Conservation (phyloP, 1,140 invertebrate genomes). For the Orussus abietinus region DNA sequence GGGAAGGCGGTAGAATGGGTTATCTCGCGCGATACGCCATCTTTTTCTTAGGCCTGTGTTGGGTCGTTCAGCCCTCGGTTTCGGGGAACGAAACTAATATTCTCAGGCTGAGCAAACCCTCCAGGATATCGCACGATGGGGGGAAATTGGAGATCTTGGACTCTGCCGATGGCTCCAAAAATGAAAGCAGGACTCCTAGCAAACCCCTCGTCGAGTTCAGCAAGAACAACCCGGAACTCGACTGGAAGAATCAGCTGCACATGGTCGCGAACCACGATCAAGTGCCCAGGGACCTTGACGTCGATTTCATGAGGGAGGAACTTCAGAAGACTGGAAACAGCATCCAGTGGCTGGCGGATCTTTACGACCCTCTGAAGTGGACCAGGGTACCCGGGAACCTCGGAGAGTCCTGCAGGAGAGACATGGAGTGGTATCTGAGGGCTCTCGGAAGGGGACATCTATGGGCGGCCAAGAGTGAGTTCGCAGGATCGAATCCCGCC, state of each 20-base stretch:
- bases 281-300: constrained; percentile 26
- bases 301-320: constrained; percentile 44
- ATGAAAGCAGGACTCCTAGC: too few relatives aligned
- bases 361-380: constrained; percentile 68
- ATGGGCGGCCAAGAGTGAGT: constrained; percentile 72
- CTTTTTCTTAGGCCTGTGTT: neutral
- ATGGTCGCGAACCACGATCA: constrained; percentile 27
- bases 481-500: too few relatives aligned
- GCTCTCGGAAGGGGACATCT: constrained; percentile 58
- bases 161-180: too few relatives aligned
- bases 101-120: constrained; percentile 29
- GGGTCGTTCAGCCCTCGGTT: too few relatives aligned
- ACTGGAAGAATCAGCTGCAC: constrained; percentile 43
- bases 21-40: too few relatives aligned
- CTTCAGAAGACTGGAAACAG: constrained; percentile 40
- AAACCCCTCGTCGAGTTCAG: constrained; percentile 29
- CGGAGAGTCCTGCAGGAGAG: constrained; percentile 48
- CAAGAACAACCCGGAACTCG: constrained; percentile 47
- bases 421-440: constrained; percentile 57
- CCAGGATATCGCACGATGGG: too few relatives aligned
- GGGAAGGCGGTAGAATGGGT: too few relatives aligned
- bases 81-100: constrained; percentile 40
- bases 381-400: constrained; percentile 48
- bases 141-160: too few relatives aligned
- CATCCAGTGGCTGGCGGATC: constrained; percentile 61